Percentiles rank a stretch among this genome's conserved stretches.
Conservation (phyloP, 2,888 invertebrate genomes). For the Hypercompe scribonia region DNA sequence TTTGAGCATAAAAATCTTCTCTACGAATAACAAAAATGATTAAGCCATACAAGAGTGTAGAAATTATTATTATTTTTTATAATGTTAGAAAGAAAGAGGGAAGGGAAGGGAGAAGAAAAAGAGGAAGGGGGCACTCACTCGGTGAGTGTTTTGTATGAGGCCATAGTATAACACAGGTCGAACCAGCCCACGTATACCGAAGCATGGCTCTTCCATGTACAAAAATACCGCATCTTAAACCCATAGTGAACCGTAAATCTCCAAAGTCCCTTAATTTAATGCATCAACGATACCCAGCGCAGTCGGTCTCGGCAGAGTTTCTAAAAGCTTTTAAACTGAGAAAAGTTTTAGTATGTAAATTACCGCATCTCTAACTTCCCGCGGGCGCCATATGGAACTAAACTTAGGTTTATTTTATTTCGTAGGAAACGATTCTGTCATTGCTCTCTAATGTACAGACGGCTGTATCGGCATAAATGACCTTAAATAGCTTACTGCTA, state of each 20-base stretch:
- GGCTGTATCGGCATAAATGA: background rate
- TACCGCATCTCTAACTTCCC: conserved; percentile 1
- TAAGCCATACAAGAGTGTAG: too few relatives aligned
- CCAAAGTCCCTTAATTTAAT: background rate
- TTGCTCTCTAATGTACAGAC: background rate
- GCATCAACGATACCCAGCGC: background rate
- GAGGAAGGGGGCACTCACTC: too few relatives aligned
- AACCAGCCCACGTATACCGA: too few relatives aligned
- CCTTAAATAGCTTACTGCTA: background rate
- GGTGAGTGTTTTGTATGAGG: too few relatives aligned
- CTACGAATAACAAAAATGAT: too few relatives aligned
- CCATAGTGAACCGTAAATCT: background rate
- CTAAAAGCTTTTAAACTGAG: conserved; percentile 27
- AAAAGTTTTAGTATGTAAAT: conserved; percentile 25
- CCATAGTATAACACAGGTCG: too few relatives aligned
- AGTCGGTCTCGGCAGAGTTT: conserved; percentile 9
- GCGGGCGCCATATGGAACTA: background rate
- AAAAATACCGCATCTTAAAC: background rate
- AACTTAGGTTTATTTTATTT: conserved; percentile 1
- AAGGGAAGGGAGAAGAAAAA: too few relatives aligned
- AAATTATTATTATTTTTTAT: too few relatives aligned
- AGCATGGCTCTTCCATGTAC: too few relatives aligned
- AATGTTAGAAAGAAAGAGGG: too few relatives aligned
- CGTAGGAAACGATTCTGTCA: background rate
- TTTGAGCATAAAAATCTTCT: background rate